Evolutionary conservation across 2,888 invertebrate genomes (phyloP).

Genomic region (Argyresthia albistria): DNA sequence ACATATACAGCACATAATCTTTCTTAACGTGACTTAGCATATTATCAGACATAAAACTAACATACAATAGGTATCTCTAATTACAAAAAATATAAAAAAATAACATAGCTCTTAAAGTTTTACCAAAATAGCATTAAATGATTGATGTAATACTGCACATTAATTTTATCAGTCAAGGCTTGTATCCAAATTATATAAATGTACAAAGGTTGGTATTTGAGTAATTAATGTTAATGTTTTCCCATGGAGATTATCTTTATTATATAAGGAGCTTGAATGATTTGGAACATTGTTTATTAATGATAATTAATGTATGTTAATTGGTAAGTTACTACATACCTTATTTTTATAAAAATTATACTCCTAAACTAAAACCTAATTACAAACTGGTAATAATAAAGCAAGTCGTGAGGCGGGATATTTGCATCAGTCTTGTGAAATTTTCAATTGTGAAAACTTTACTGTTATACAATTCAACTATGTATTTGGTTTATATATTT

Average conservation of each 20-base stretch:
- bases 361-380: conserved; percentile 57
- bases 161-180: conserved; percentile 59
- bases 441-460: conserved; percentile 60
- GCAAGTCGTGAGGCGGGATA: conserved; percentile 73
- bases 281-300: too few relatives aligned
- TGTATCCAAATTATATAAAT: conserved; percentile 2
- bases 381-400: conserved; percentile 71
- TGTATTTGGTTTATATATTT: conserved; percentile 6
- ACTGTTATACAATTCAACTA: conserved; percentile 5
- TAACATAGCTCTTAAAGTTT: conserved; percentile 52
- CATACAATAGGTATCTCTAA: neutral
- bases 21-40: conserved; percentile 1
- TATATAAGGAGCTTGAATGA: too few relatives aligned
- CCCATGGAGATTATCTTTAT: too few relatives aligned
- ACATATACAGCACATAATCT: neutral
- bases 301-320: too few relatives aligned
- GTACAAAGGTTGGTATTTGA: neutral
- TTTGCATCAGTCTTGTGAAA: conserved; percentile 73
- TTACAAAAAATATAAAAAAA: conserved; percentile 48
- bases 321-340: conserved; percentile 1
- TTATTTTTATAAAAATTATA: conserved; percentile 6
- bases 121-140: conserved; percentile 54
- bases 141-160: conserved; percentile 65
- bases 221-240: too few relatives aligned
- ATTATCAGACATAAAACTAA: conserved; percentile 1